Evolutionary conservation across 2,797 vertebrate species (phyloP).

Genomic region (Paguma larvata): DNA sequence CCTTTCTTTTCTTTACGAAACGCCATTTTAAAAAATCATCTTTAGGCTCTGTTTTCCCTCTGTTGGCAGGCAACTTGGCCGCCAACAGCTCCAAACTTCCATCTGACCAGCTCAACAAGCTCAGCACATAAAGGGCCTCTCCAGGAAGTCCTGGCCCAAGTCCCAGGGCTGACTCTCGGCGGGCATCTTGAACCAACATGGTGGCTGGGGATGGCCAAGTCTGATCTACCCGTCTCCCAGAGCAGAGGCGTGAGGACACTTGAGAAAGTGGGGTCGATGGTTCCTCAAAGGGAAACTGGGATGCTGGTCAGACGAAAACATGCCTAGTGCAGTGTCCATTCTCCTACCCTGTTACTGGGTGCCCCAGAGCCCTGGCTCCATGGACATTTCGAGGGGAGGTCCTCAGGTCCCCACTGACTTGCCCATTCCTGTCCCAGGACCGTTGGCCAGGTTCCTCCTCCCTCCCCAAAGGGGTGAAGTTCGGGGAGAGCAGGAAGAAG

Average conservation of each 20-base stretch:
- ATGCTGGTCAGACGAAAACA: neutral
- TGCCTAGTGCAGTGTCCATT: neutral
- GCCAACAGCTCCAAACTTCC: neutral
- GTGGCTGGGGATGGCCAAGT: neutral
- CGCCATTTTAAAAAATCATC: neutral
- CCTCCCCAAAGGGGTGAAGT: neutral
- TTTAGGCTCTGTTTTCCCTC: conserved; percentile 14
- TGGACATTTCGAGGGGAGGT: neutral
- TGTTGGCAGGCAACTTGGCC: neutral
- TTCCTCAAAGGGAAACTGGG: neutral
- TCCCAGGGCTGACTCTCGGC: neutral
- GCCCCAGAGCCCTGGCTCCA: neutral
- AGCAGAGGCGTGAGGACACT: neutral
- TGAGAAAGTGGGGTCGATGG: neutral
- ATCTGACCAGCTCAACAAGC: neutral
- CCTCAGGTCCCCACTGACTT: neutral
- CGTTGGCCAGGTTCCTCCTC: neutral
- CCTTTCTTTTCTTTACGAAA: conserved; percentile 5
- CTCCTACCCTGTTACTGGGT: neutral
- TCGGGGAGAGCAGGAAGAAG: neutral
- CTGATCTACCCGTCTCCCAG: neutral
- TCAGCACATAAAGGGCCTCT: neutral
- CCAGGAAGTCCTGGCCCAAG: neutral
- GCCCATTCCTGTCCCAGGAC: neutral
- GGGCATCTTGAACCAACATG: neutral